Conservation (phyloP, 2,888 invertebrate genomes). For the Neoitamus cyanurus region DNA sequence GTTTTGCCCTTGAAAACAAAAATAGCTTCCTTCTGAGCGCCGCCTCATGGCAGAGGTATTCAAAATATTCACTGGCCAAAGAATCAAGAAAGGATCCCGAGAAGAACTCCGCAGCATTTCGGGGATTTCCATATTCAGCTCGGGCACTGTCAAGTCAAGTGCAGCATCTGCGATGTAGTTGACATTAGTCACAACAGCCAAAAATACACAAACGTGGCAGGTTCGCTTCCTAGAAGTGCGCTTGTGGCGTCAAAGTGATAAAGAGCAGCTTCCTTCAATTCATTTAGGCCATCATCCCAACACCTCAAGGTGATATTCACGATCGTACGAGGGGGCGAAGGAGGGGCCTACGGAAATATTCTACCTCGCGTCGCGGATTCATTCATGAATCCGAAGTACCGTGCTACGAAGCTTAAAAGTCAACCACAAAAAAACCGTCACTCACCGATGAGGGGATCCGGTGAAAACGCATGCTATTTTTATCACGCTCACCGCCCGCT, state of each 20-base stretch:
- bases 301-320: background rate
- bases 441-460: background rate
- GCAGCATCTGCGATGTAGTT: background rate
- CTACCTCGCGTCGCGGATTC: background rate
- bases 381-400: background rate
- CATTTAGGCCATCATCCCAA: background rate
- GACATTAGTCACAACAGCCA: background rate
- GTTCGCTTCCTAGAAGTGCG: background rate
- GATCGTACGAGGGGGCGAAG: background rate
- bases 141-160: background rate
- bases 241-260: background rate
- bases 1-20: constrained; percentile 7
- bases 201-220: background rate
- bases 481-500: background rate
- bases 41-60: background rate
- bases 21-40: background rate
- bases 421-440: background rate
- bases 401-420: background rate
- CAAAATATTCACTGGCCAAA: background rate
- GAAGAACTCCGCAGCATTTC: background rate
- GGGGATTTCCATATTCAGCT: constrained; percentile 6
- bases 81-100: background rate
- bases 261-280: background rate
- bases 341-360: background rate
- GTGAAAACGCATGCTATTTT: background rate